phyloP scores from a whole-genome alignment of 2,888 invertebrate genomes.

The Amaurobius ferox region DNA sequence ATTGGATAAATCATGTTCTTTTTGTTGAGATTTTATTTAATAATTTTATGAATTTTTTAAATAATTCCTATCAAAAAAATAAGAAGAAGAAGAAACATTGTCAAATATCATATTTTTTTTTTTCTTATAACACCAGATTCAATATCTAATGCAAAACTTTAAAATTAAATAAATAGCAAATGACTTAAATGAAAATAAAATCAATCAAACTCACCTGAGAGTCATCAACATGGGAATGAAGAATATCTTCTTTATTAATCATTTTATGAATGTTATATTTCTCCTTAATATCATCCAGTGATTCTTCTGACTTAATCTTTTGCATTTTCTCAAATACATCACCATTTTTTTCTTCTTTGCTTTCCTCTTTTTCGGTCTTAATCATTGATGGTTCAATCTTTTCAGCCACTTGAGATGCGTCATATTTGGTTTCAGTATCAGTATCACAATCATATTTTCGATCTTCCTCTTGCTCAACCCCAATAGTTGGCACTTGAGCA shows the following conservation, averaged over 20 bases:
- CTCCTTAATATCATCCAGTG: conserved; percentile 36
- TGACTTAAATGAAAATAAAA: too few species aligned
- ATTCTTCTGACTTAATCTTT: conserved; percentile 48
- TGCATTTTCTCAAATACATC: background rate
- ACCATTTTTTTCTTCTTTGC: conserved; percentile 4
- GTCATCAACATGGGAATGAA: conserved; percentile 62
- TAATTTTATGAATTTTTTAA: too few species aligned
- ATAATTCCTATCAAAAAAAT: too few species aligned
- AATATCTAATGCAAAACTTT: too few species aligned
- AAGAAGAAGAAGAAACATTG: too few species aligned
- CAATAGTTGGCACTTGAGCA: background rate
- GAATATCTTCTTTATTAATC: conserved; percentile 43
- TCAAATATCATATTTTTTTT: too few species aligned
- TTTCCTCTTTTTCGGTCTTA: conserved; percentile 38
- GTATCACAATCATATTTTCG: conserved; percentile 67
- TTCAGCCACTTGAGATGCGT: conserved; percentile 2
- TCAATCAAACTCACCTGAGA: too few species aligned
- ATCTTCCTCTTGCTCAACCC: conserved; percentile 47
- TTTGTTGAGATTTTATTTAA: too few species aligned
- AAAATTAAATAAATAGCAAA: too few species aligned
- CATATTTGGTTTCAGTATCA: conserved; percentile 65
- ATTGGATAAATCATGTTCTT: too few species aligned
- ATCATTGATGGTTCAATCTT: conserved; percentile 40
- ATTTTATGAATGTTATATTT: conserved; percentile 41
- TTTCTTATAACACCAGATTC: too few species aligned